Evolutionary conservation across 2,113 vertebrate species (phyloP).

Genomic region (Triplophysa rosa): DNA sequence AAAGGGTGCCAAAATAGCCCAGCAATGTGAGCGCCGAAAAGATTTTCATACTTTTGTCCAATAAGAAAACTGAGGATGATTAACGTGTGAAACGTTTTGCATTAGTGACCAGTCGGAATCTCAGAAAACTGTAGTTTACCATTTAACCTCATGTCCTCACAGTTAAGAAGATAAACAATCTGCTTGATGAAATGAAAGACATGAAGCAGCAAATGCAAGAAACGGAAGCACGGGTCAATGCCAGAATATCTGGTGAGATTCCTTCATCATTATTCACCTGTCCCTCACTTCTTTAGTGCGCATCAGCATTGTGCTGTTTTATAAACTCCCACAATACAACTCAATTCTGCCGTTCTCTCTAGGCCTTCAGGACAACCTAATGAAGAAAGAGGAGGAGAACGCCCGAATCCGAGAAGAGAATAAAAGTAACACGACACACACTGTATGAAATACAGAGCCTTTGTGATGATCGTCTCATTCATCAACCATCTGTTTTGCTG

Average conservation of each 20-base stretch:
- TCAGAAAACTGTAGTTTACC: not conserved
- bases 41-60: not conserved
- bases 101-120: not conserved
- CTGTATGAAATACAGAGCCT: not conserved
- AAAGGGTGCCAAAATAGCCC: not conserved
- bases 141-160: not conserved
- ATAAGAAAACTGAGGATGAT: not conserved
- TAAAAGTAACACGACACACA: not conserved
- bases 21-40: not conserved
- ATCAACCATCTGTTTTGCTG: not conserved
- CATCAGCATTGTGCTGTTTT: too few species aligned
- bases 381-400: not conserved
- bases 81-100: not conserved
- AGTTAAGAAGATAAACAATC: not conserved
- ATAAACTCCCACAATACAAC: too few species aligned
- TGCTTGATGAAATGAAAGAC: not conserved
- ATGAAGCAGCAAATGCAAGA: conserved; percentile 4
- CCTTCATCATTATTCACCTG: not conserved
- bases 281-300: too few species aligned
- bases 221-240: not conserved
- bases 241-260: conserved; percentile 23
- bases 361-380: not conserved
- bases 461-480: not conserved
- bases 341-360: not conserved
- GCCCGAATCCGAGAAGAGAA: not conserved